Percentiles rank a stretch among this genome's conserved stretches.
phyloP scores from a whole-genome alignment of 2,797 vertebrate species.

The Otus scops region DNA sequence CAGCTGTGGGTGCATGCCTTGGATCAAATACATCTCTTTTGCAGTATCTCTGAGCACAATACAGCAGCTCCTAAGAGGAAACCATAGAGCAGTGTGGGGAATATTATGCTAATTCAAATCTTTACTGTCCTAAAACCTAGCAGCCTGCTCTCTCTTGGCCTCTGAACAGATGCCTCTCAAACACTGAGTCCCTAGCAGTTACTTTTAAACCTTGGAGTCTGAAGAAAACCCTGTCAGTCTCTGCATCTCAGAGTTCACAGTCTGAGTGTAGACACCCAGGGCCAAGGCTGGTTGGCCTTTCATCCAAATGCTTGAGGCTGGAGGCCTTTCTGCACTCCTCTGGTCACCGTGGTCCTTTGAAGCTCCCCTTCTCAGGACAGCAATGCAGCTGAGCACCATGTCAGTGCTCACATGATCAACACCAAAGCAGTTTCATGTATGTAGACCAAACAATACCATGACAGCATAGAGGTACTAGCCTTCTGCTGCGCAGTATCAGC shows the following conservation, averaged over 20 bases:
- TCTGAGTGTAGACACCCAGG: background rate
- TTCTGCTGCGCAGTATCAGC: background rate
- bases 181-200: background rate
- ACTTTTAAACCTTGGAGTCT: background rate
- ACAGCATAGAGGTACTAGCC: background rate
- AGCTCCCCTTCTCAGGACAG: background rate
- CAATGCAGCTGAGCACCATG: background rate
- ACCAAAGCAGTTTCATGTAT: background rate
- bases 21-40: background rate
- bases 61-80: background rate
- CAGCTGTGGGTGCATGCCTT: background rate
- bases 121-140: background rate
- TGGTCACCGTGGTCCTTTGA: accelerated
- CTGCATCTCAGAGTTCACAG: background rate
- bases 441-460: background rate
- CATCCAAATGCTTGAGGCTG: background rate
- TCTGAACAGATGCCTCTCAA: background rate
- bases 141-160: accelerated
- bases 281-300: background rate
- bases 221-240: background rate
- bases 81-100: accelerated
- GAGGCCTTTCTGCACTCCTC: background rate
- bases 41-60: background rate
- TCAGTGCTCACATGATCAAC: accelerated
- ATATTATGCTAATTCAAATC: background rate